Base-by-base conservation (phyloP, 2,888 invertebrate genomes). In the Amblyteles armatorius region DNA sequence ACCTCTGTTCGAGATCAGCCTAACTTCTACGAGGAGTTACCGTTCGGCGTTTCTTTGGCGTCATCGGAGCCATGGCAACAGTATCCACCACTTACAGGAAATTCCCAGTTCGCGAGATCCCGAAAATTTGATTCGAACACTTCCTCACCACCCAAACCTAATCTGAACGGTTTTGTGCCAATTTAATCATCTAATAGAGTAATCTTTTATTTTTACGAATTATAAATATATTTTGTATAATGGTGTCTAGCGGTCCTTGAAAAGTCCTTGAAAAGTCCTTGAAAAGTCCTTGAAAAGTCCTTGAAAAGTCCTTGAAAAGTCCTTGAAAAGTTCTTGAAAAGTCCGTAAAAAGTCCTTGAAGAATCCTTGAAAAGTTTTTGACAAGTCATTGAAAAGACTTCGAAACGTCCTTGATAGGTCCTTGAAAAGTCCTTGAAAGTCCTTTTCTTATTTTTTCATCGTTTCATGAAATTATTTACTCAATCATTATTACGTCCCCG, bases 91-190 rank as follows among this genome's bases (percentile, higher is more conserved):
- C 4, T 16, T 48, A 4, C 44, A 2, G 44, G 44, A 16, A 48
- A 48, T 48, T 13, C 44, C 16, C 44, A 48, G 1, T 67, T 82
- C 44, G 82, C 79, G 3, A 79, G 84, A 50, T 83, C 84, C 0
- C 63, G 68, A 55, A 79, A 78, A 44, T 73, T 82, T 74, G 19
- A 13, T 0, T 16, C 48, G 1, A 68, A 22, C 11, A 40, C 52
- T 2, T 3, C n/a, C 6, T 6, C 22, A 16, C 11, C 73, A 0
- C 19, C 71, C 1, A 63, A 52, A 16, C n/a, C 33, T 1, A 79
- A 72, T 29, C 29, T 16, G 72, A 68, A 57, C 22, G 85, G 85
- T 57, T 85, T 85, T 48, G 82, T 85, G 44, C 85, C 79, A 2
- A 71, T 81, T 55, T 74, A 13, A 55, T 67, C n/a, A 22, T 33